Conservation (phyloP, 2,113 vertebrate genomes). For the Stigmatopora argus region DNA sequence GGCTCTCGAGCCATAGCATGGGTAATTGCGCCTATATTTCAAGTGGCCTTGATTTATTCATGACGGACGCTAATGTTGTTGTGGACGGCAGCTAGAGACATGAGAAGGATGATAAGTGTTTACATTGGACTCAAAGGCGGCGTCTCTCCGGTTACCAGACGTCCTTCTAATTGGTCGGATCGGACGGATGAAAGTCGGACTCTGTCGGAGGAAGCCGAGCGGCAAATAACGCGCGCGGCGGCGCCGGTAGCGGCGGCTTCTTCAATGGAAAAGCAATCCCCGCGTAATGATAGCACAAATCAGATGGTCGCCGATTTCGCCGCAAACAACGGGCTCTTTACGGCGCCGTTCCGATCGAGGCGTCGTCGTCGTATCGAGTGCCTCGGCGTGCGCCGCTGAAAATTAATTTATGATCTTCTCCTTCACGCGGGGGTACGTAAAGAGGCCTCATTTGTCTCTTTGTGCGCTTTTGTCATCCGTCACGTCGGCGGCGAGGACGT, state of each 20-base stretch:
- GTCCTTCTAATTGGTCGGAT: constrained; percentile 61
- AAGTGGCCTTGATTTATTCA: neutral
- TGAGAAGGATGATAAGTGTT: constrained; percentile 14
- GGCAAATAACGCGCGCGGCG: constrained; percentile 59
- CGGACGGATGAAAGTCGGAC: constrained; percentile 71
- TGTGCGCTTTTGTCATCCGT: neutral
- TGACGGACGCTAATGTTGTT: neutral
- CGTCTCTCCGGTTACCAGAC: constrained; percentile 47
- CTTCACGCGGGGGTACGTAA: neutral
- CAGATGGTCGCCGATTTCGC: constrained; percentile 42
- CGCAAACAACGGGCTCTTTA: constrained; percentile 38
- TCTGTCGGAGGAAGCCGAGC: constrained; percentile 72
- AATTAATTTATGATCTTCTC: neutral
- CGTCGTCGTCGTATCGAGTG: constrained; percentile 7
- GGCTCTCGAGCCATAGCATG: too few species aligned
- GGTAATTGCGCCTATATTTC: neutral
- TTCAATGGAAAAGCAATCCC: constrained; percentile 64
- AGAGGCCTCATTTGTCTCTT: constrained; percentile 3
- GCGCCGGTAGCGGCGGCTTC: constrained; percentile 25
- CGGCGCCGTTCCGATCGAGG: constrained; percentile 24
- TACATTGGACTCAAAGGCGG: constrained; percentile 15
- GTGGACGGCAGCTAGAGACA: constrained; percentile 5
- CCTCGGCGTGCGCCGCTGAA: neutral
- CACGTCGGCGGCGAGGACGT: neutral
- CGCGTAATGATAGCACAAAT: constrained; percentile 67